These are phyloP conservation scores for Zosterops japonicus DNA, from an alignment of 2,113 vertebrate species.

Conservation along the genomic window DNA sequence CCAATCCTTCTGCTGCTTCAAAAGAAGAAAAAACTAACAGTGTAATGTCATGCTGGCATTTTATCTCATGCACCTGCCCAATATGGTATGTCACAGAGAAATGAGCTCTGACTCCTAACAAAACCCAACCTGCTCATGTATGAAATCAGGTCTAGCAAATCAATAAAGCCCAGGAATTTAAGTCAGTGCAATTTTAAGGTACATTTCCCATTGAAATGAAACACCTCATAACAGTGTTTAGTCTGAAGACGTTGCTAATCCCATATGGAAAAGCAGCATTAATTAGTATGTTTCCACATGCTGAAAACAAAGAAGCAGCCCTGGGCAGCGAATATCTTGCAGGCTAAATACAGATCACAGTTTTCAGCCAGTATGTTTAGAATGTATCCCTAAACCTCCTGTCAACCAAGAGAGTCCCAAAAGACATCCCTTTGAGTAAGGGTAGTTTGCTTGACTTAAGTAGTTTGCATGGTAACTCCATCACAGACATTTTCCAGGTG, in stretches of 20 bases:
- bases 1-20: background rate
- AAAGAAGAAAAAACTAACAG: background rate
- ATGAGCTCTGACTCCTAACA: background rate
- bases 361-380: background rate
- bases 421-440: background rate
- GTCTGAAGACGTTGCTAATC: background rate
- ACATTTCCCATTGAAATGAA: slow-evolving; percentile 10
- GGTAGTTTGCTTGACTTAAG: background rate
- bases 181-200: background rate
- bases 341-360: background rate
- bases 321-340: background rate
- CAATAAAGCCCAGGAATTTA: background rate
- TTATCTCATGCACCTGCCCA: background rate
- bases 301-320: background rate
- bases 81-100: background rate
- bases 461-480: background rate
- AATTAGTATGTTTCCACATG: background rate
- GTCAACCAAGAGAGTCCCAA: background rate
- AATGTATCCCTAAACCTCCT: background rate
- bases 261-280: background rate
- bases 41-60: background rate
- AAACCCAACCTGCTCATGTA: background rate
- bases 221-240: background rate
- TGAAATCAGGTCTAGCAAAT: background rate
- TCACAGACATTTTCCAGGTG: background rate